Evolutionary conservation across 2,113 vertebrate species (phyloP), one percentile per base, ranked within the genome.

Genomic region (Aptenodytes forsteri): DNA sequence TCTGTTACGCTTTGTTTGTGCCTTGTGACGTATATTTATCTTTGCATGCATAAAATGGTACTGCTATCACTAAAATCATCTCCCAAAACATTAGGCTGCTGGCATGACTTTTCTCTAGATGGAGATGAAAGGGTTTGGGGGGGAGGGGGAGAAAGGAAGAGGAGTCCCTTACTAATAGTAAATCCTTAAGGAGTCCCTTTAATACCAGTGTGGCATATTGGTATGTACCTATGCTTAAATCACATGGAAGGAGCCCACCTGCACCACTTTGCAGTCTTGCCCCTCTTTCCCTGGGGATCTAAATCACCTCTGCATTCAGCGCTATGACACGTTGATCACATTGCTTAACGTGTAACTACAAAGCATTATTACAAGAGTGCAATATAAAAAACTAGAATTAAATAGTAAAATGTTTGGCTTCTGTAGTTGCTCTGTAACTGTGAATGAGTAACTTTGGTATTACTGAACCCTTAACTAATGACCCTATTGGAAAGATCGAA

Each of bases 101-200:
- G 49, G 5, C 40, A 13, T 50, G 38, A 55, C 36, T 69, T 69
- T 83, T 83, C 22, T 20, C 10, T 65, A 52, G 47, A 27, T 69
- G 20, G 26, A 61, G 21, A 50, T 29, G 27, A 83, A 61, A 55
- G 62, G 6, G 5, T 6, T 62, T 82, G 30, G 25, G 0, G 4
- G 6, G 0, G 0, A 4, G 6, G 0, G 2, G 7, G 29, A 21
- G 20, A 2, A 44, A 59, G 22, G 54, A 86, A 49, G 34, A 66
- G 16, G 66, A 77, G 18, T 23, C 30, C 17, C 15, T 83, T 72
- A 32, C 7, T 61, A 42, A 22, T 9, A 50, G 58, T 55, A 71
- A 83, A 46, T 69, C 65, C 77, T 54, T 36, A 54, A 50, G 56
- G 56, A 92, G 30, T 64, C 34, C 29, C 3, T 65, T 38, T 69